These are phyloP conservation scores for Pipa parva DNA, from an alignment of 2,113 vertebrate species.

Conservation along the genomic window DNA sequence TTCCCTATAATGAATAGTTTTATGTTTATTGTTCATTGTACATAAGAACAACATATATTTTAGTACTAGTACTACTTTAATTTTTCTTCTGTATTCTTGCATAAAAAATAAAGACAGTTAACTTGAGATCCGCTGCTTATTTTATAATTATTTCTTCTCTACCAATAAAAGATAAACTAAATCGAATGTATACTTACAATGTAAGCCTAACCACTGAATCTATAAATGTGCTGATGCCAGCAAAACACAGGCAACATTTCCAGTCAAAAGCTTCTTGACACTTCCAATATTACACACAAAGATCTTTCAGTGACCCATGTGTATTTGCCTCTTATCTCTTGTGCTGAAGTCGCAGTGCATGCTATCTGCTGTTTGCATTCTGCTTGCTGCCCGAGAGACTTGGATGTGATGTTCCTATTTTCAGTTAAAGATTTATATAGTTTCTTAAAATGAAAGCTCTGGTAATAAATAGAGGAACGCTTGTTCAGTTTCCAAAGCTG, in stretches of 20 bases:
- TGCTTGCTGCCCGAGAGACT: not conserved
- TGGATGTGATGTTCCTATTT: slow-evolving; percentile 12
- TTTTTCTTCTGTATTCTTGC: not conserved
- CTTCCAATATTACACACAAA: slow-evolving; percentile 26
- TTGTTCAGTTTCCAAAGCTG: not conserved
- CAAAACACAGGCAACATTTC: slow-evolving; percentile 39
- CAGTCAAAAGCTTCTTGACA: slow-evolving; percentile 39
- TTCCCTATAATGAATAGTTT: no score
- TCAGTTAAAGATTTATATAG: slow-evolving; percentile 13
- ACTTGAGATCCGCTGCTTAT: not conserved
- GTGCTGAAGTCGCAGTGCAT: slow-evolving; percentile 16
- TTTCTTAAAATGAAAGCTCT: slow-evolving; percentile 7
- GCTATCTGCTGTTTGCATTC: slow-evolving; percentile 29
- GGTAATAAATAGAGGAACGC: not conserved
- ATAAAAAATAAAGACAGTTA: not conserved
- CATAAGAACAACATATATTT: no score
- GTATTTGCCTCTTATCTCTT: slow-evolving; percentile 38
- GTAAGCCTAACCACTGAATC: slow-evolving; percentile 7
- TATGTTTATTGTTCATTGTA: no score
- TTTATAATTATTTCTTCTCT: not conserved
- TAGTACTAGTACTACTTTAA: no score
- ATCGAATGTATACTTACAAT: not conserved
- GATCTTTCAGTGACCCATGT: slow-evolving; percentile 34
- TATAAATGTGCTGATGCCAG: slow-evolving; percentile 21
- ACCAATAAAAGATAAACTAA: not conserved